Evolutionary conservation across 2,888 invertebrate species (phyloP), one percentile per base, ranked within the genome.

Genomic region (Helleia helle): DNA sequence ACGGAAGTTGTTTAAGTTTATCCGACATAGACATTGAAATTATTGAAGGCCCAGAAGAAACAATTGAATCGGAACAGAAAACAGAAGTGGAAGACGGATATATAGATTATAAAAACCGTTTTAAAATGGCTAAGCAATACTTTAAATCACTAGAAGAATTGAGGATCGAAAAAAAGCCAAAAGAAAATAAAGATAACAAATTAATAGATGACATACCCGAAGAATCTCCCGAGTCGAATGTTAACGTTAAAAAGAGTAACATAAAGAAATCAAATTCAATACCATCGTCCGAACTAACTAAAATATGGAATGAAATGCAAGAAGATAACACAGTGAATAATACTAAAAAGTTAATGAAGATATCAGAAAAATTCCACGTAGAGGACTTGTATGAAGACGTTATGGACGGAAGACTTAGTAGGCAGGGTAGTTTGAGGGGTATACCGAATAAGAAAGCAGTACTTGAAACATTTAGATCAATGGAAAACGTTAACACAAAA

Each of bases 371-470:
- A 49, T 87, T 86, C 47, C 73, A 83, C 27, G 79, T 87, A 0
- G 84, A 86, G 8, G 86, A 86, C 50, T 65, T 87, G 36, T 87
- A 81, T 46, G 69, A 60, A 41, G 86, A 87, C 46, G 80, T 81
- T 0, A 84, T 75, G 56, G 81, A 84, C 52, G 81, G 84, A 1
- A 76, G 67, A 55, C 55, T 79, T 8, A 81, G 81, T 52, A 65
- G 83, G 7, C 77, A 81, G 44, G 86, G 86, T n/a, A 80, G 80
- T 55, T 73, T 86, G 29, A 65, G 83, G 56, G 86, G 86, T 0
- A 86, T 87, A 50, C 86, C 86, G 15, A 75, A 86, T 55, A 86
- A 85, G 50, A 85, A 81, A 58, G 87, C 86, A 1, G 86, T 87
- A 26, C 62, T 87, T 13, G 85, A 84, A 56, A 66, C 86, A 0